phyloP scores from a whole-genome alignment of 2,888 invertebrate species.

The Drosophila leonis region DNA sequence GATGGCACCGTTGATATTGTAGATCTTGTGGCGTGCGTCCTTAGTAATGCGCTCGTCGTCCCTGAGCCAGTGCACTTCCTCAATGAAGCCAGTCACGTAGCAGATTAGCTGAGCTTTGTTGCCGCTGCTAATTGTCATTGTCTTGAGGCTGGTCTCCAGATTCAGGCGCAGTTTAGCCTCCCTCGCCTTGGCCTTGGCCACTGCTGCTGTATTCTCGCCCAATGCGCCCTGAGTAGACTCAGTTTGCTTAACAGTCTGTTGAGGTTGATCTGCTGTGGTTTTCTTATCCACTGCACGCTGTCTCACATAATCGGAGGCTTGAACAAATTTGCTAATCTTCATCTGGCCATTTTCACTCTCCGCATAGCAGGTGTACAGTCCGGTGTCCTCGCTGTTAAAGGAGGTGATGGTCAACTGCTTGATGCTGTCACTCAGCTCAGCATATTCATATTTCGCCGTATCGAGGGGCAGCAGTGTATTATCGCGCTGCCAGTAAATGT shows the following conservation, averaged over 20 bases:
- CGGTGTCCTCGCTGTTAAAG: slow-evolving; percentile 89
- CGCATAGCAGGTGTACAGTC: slow-evolving; percentile 91
- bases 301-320: slow-evolving; percentile 81
- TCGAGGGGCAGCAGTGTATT: slow-evolving; percentile 88
- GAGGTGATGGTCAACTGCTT: slow-evolving; percentile 89
- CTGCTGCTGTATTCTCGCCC: slow-evolving; percentile 31
- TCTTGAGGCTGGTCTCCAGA: slow-evolving; percentile 91
- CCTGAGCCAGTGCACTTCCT: slow-evolving; percentile 90
- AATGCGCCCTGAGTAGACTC: slow-evolving; percentile 60
- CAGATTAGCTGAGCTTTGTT: slow-evolving; percentile 92
- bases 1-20: slow-evolving; percentile 88
- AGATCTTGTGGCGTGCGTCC: slow-evolving; percentile 86
- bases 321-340: slow-evolving; percentile 84
- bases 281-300: slow-evolving; percentile 66
- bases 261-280: slow-evolving; percentile 34
- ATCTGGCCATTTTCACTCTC: slow-evolving; percentile 88
- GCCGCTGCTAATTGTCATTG: slow-evolving; percentile 91
- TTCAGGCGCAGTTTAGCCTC: slow-evolving; percentile 89
- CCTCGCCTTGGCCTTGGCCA: slow-evolving; percentile 67
- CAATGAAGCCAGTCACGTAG: slow-evolving; percentile 90
- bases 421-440: slow-evolving; percentile 89
- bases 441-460: slow-evolving; percentile 87
- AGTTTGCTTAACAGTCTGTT: slow-evolving; percentile 36
- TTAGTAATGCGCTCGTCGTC: slow-evolving; percentile 87
- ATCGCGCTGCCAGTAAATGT: slow-evolving; percentile 88